Base-by-base conservation (phyloP, 2,797 vertebrate genomes). In the Pseudochirops cupreus region DNA sequence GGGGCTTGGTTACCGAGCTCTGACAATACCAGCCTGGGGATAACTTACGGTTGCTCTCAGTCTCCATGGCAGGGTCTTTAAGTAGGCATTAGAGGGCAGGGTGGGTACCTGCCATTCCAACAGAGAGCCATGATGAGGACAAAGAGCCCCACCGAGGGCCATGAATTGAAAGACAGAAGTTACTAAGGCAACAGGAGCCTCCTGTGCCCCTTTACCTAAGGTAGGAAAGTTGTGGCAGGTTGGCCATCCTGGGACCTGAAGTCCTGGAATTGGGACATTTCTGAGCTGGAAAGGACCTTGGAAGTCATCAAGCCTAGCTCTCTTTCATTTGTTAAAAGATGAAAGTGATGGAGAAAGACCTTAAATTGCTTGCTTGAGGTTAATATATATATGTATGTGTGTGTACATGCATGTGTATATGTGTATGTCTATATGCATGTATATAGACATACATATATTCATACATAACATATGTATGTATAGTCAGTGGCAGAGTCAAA, bases 11-110 rank as follows among this genome's bases (percentile, higher is more conserved):
- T 96, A 24, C 58, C 28, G 50, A 89, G 90, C 90, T 94, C 93
- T 91, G 95, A 96, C 97, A 94, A 87, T 26, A 87, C 92, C 96
- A 92, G 4, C 58, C 58, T 87, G 39, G 91, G 94, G 94, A 58
- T n/a, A 96, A 26, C 50, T 53, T 93, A 5, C 0, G 13, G 87
- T 90, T 1, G 92, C 95, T 96, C 50, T 95, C 92, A 95, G 13
- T 3, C 46, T 95, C 29, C 56, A 91, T 93, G 28, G 16, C 93
- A 93, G 33, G 0, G 67, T 26, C 31, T 93, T 94, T 87, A 95
- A 91, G 1, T 2, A 7, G 94, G 0, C 92, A 52, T 54, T 5
- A 52, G 94, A 95, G 92, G n/a, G 89, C 31, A 94, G 67, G 3
- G 91, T 93, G 93, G 33, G 6, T 31, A 56, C 13, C 52, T 93